phyloP scores from a whole-genome alignment of 2,113 vertebrate genomes.

The Nycticryphes semicollaris region DNA sequence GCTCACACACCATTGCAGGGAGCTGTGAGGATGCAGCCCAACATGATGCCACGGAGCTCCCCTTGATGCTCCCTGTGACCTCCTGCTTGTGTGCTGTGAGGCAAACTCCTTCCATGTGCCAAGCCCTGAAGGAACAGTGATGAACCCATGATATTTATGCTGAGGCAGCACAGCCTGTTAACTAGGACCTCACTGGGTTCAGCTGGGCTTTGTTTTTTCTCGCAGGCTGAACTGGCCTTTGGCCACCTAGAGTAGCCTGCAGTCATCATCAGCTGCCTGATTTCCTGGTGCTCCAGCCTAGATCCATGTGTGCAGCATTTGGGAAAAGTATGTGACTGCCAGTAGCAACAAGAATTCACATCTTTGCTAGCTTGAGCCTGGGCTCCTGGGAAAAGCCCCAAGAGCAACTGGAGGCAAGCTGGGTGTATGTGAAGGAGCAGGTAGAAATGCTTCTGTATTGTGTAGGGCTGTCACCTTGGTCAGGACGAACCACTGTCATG shows the following conservation, averaged over 20 bases:
- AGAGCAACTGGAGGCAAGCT: neutral
- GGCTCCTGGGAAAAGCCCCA: neutral
- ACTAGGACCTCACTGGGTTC: neutral
- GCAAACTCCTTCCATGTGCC: neutral
- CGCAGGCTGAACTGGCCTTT: neutral
- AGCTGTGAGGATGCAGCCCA: neutral
- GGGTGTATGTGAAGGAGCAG: neutral
- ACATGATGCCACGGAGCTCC: neutral
- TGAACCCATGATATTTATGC: neutral
- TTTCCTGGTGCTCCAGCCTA: neutral
- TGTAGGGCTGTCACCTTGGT: neutral
- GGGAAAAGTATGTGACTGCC: neutral
- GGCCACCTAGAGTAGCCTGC: neutral
- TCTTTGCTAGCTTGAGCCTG: neutral
- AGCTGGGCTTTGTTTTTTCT: neutral
- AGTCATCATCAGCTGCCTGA: neutral
- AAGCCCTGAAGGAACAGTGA: neutral
- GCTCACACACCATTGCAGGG: neutral
- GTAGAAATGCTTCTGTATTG: neutral
- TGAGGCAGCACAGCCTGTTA: neutral
- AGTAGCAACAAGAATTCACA: neutral
- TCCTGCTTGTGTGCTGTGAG: neutral
- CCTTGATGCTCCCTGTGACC: neutral
- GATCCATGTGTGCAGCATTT: fast-evolving
- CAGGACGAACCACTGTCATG: fast-evolving